Evolutionary conservation across 2,797 vertebrate genomes (phyloP), one percentile per base, ranked within the genome.

Genomic region (Eurystomus glaucurus): DNA sequence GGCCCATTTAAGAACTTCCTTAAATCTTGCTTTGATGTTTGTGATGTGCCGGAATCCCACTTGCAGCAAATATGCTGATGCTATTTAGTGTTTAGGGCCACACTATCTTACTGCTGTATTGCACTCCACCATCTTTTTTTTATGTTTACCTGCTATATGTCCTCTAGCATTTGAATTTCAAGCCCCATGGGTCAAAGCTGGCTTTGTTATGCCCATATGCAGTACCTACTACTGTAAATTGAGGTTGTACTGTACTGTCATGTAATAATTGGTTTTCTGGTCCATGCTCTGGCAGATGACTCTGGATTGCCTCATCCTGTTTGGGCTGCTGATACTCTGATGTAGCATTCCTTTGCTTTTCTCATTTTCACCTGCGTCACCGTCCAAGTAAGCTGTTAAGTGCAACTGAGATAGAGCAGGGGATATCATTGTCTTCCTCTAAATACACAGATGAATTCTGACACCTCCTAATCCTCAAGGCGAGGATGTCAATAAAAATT

Each of bases 401-500:
- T 55, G 21, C 25, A 85, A 25, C 54, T 29, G 58, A 62, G 83
- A 60, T 1, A 52, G 64, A 60, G 54, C 45, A 69, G 45, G 45
- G 26, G 18, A 60, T 94, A 39, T 79, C 77, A 37, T 68, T 86
- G 90, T 79, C 70, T 87, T 70, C 52, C 83, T 88, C 77, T 62
- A 43, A 87, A 94, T 82, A 94, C 57, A 74, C 39, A 89, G 68
- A 94, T 82, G 80, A 14, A 35, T 95, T 74, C 77, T 89, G 93
- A 88, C 88, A 89, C 45, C 58, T 90, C 69, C 37, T 94, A 92
- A 96, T 94, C 83, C 77, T 87, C 70, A 89, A 90, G 68, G 77
- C 90, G 68, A 50, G 31, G 35, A 74, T 79, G 88, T 87, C 85
- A 90, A 92, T 96, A 96, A 92, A 92, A 95, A 82, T 46, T 87